Base-by-base conservation (phyloP, 2,113 vertebrate genomes). In the Genyomyrus donnyi region DNA sequence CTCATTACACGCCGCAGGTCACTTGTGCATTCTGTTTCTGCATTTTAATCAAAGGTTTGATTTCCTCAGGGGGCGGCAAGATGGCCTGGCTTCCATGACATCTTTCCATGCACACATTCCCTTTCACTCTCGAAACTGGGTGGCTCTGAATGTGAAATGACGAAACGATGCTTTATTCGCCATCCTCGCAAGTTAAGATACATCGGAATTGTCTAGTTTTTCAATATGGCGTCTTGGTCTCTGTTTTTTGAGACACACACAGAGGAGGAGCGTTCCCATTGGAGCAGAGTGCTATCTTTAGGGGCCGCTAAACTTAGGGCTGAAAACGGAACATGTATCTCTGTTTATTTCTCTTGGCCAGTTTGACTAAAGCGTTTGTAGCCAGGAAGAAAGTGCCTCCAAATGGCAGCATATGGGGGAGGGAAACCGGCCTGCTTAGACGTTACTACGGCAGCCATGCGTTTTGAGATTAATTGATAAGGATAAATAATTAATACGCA, bases 311-410 rank as follows among this genome's bases (percentile, higher is more conserved):
- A 94, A 95, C 92, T 94, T 94, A 93, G 93, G 94, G 88, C 27
- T 50, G 31, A 83, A 83, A 83, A 10, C 31, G 24, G 42, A 80
- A 48, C 39, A 62, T 94, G 89, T 89, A 92, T 91, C 89, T 90
- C 90, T 94, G 94, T 93, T 94, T 95, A 92, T 96, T 96, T 94
- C 91, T 93, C 90, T 96, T 96, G 94, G 94, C 94, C n/a, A 50
- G 35, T 85, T 62, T 45, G 24, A 74, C 89, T 88, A 86, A 91
- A 83, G 91, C 90, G 45, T 46, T 39, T 89, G 77, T 8, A 85
- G 89, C 80, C 90, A 56, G 91, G 91, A 91, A 91, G 31, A 91
- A 92, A 70, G 45, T 84, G 24, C 24, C 10, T 88, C 58, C 21
- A 5, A 11, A 52, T 62, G 19, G 39, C 17, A 56, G 4, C 52